Percentiles rank a stretch among this genome's conserved stretches.
phyloP scores from a whole-genome alignment of 2,113 vertebrate species.

The Calypte anna region DNA sequence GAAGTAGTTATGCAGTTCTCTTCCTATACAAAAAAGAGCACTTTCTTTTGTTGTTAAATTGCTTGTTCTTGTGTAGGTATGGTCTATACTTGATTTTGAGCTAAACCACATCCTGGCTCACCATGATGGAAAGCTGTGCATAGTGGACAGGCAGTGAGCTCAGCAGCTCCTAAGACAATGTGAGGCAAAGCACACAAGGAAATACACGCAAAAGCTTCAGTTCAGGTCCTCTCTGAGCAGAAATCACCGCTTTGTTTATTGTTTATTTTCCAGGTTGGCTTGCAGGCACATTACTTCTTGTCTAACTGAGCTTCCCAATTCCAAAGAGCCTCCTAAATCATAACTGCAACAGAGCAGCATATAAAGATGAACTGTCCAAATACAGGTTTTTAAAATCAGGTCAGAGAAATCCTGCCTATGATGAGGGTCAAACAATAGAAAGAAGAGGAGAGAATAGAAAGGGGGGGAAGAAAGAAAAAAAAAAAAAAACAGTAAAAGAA shows the following conservation, averaged over 20 bases:
- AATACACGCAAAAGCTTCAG: neutral
- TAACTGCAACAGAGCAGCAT: neutral
- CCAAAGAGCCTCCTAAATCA: neutral
- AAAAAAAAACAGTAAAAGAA: neutral
- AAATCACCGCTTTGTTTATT: neutral
- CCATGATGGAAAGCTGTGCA: neutral
- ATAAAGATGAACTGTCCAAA: neutral
- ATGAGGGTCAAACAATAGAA: slow-evolving; percentile 15
- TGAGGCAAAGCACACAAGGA: neutral
- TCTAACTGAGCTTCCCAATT: neutral
- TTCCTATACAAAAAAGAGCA: neutral
- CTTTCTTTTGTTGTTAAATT: neutral
- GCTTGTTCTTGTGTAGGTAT: neutral
- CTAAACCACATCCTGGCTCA: neutral
- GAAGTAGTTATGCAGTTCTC: neutral
- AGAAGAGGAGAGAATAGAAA: neutral
- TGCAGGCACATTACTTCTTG: neutral
- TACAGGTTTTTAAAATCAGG: slow-evolving; percentile 22
- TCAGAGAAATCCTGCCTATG: slow-evolving; percentile 27
- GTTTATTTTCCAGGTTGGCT: neutral
- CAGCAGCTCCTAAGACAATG: neutral
- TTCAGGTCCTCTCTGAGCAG: neutral
- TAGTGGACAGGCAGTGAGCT: neutral
- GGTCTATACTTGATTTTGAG: neutral
- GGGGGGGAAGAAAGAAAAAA: too few species aligned